Evolutionary conservation across 1,140 invertebrate genomes (phyloP).

Genomic region (Trachymyrmex septentrionalis): DNA sequence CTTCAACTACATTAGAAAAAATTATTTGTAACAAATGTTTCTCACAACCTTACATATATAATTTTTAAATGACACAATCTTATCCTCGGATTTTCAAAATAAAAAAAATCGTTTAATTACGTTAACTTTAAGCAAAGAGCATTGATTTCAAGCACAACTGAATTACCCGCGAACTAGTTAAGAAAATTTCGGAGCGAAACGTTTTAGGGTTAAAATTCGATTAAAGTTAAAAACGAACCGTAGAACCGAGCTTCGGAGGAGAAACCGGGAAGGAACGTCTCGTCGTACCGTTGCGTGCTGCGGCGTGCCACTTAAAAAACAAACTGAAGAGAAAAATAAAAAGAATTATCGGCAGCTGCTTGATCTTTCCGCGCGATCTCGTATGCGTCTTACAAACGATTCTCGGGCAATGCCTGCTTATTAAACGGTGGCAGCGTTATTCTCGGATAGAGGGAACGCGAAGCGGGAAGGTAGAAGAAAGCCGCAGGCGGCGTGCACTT

Average conservation of each 20-base stretch:
- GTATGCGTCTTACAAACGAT: constrained; percentile 62
- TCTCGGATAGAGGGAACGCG: constrained; percentile 39
- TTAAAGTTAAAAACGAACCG: neutral
- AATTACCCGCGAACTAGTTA: no score
- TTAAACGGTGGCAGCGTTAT: constrained; percentile 64
- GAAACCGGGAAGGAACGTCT: neutral
- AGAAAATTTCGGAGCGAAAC: no score
- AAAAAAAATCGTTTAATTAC: no score
- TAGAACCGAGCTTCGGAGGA: neutral
- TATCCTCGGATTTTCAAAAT: no score
- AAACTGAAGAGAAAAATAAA: constrained; percentile 34
- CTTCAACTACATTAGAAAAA: no score
- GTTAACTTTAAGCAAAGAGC: no score
- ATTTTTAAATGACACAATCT: no score
- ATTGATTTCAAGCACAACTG: no score
- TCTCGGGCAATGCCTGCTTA: constrained; percentile 74
- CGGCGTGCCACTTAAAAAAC: constrained; percentile 1
- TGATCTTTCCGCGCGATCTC: constrained; percentile 74
- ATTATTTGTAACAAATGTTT: no score
- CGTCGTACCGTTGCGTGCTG: neutral
- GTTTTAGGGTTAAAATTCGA: neutral
- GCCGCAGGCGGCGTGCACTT: constrained; percentile 66
- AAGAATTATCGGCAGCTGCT: constrained; percentile 76
- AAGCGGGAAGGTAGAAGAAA: constrained; percentile 38
- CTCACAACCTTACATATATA: no score